Base-by-base conservation (phyloP, 2,797 vertebrate genomes). In the Anomalospiza imberbis region DNA sequence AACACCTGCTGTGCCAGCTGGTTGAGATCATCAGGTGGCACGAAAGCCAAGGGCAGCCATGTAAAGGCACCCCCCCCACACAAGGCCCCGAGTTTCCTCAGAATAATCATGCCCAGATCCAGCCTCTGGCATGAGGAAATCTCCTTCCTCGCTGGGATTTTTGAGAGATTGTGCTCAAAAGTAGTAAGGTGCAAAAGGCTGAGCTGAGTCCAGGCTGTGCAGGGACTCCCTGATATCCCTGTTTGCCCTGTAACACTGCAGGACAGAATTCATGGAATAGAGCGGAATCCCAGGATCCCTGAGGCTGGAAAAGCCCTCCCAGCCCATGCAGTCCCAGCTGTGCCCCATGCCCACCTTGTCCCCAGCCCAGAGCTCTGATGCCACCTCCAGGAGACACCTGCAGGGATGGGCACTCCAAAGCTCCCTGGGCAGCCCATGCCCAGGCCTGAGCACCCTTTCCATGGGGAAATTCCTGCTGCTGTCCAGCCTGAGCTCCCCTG, bases 141-240 rank as follows among this genome's bases (percentile, higher is more conserved):
- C 17, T 31, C 22, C 66, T 16, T 44, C 38, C 47, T 38, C 3
- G 0, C 58, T 8, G n/a, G 7, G n/a, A 7, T 36, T 63, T 66
- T 4, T 36, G 13, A 19, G 28, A 47, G 14, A 8, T 1, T 6
- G 16, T 7, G 13, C 6, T 38, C 40, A 54, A 13, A 48, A 42
- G 13, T 0, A 22, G 5, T 5, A 8, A 57, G n/a, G 29, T 4
- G 11, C 10, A 4, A 36, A 61, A 57, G 40, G 24, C 32, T 7
- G 28, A n/a, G 70, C 7, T 0, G 28, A 3, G 38, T 10, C 28
- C 7, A 1, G 66, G 44, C 60, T 34, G 16, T 4, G 28, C 0
- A 15, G 24, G 57, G 31, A 10, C 29, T 50, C 22, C 34, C 14
- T 32, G n/a, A 21, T 21, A 20, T 13, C 51, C 54, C 44, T 32